Percentiles rank a stretch among this genome's conserved stretches.
These are phyloP conservation scores for Furnarius figulus DNA, from an alignment of 2,113 vertebrate species.

Conservation along the genomic window DNA sequence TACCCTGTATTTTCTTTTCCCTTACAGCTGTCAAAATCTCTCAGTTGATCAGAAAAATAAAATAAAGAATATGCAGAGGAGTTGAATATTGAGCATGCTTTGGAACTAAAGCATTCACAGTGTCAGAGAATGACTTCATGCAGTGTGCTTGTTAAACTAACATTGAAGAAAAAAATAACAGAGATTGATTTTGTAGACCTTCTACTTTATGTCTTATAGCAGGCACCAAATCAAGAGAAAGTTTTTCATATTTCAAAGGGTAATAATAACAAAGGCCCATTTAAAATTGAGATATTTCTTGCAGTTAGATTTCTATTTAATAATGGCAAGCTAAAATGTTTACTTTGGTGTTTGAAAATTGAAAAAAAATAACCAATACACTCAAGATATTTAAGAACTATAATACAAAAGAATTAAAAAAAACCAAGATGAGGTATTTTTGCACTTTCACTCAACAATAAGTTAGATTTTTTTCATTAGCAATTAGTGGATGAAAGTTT, in stretches of 20 bases:
- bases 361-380: background rate
- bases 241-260: background rate
- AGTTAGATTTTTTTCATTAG: background rate
- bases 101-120: background rate
- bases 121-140: background rate
- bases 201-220: background rate
- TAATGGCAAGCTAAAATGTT: background rate
- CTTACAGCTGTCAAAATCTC: background rate
- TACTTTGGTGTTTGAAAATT: background rate
- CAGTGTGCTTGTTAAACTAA: background rate
- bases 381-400: background rate
- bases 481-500: background rate
- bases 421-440: background rate
- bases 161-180: background rate
- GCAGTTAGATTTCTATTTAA: background rate
- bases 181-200: background rate
- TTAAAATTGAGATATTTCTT: background rate
- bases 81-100: background rate
- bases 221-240: background rate
- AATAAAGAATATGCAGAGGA: background rate
- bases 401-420: background rate
- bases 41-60: background rate
- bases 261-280: background rate
- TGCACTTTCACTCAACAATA: background rate
- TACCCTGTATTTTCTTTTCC: background rate